Percentiles rank a stretch among this genome's conserved stretches.
Conservation (phyloP, 2,888 invertebrate genomes). For the Chirona hameri region DNA sequence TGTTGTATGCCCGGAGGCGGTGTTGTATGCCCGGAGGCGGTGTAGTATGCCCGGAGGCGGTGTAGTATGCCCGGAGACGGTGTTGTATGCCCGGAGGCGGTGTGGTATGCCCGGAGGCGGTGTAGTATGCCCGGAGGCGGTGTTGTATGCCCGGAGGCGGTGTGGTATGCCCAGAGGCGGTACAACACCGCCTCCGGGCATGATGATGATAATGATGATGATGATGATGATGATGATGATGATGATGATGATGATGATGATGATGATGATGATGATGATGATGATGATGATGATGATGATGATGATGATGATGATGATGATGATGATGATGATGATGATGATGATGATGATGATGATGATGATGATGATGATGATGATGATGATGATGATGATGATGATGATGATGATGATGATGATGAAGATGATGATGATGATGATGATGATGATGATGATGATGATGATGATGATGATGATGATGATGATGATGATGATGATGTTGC, state of each 20-base stretch:
- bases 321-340: constrained; percentile 22
- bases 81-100: too few relatives aligned
- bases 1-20: too few relatives aligned
- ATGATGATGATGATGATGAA: not conserved
- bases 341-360: constrained; percentile 22
- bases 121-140: too few relatives aligned
- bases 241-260: constrained; percentile 22
- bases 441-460: not conserved
- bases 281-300: constrained; percentile 22
- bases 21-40: too few relatives aligned
- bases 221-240: constrained; percentile 22
- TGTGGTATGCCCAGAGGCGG: too few relatives aligned
- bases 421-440: constrained; percentile 5
- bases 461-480: not conserved
- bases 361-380: constrained; percentile 22
- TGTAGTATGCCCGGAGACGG: too few relatives aligned
- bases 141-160: too few relatives aligned
- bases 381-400: constrained; percentile 11
- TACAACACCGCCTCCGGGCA: too few relatives aligned
- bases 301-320: constrained; percentile 22
- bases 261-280: constrained; percentile 22
- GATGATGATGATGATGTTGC: too few relatives aligned
- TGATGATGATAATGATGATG: not conserved
- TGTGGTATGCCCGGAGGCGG: too few relatives aligned
- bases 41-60: too few relatives aligned